Evolutionary conservation across 2,888 invertebrate species (phyloP).

Genomic region (Tanypteryx hageni): DNA sequence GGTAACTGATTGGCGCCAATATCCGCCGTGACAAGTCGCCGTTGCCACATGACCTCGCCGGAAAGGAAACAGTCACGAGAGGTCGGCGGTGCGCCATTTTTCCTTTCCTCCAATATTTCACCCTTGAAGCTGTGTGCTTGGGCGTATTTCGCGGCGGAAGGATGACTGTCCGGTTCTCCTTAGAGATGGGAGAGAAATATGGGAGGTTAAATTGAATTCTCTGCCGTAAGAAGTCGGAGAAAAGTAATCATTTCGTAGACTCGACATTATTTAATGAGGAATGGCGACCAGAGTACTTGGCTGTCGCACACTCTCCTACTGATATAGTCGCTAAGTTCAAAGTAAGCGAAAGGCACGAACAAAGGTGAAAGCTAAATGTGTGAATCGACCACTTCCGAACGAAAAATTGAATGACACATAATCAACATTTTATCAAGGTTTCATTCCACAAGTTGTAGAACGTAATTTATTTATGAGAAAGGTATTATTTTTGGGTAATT

Average conservation of each 20-base stretch:
- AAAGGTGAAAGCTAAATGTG: no score
- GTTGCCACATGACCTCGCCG: constrained; percentile 16
- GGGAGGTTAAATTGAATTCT: constrained; percentile 10
- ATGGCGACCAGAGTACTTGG: not conserved
- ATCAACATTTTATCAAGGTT: no score
- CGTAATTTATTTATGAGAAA: no score
- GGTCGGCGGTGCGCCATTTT: not conserved
- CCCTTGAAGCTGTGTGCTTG: not conserved
- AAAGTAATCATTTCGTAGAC: not conserved
- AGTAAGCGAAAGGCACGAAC: no score
- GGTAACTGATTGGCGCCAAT: constrained; percentile 26
- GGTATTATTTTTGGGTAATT: no score
- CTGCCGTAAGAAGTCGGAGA: not conserved
- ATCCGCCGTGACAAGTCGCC: not conserved
- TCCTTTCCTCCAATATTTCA: not conserved
- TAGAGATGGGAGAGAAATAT: not conserved
- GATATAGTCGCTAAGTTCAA: no score
- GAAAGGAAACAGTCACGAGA: constrained; percentile 11
- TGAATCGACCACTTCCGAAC: no score
- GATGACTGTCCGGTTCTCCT: not conserved
- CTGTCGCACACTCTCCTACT: no score
- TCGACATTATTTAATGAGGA: not conserved
- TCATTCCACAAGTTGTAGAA: no score
- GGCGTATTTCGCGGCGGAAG: constrained; percentile 32
- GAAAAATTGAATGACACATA: no score